These are phyloP conservation scores for Ctenosaura bakeri DNA, from an alignment of 2,797 vertebrate species.

Conservation along the genomic window DNA sequence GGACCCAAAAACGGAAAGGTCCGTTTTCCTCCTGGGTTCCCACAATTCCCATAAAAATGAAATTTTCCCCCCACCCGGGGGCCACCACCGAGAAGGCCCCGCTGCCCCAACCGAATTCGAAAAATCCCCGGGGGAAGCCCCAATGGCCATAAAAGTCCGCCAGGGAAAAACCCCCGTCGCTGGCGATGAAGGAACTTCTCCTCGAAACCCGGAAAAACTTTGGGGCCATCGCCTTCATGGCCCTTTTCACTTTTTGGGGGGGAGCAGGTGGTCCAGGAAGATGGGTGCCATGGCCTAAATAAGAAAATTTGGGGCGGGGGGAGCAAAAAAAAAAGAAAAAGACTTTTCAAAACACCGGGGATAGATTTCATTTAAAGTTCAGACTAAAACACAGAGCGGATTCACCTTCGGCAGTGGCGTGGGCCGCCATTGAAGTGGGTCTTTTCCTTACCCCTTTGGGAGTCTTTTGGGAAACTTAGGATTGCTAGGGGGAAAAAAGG, in stretches of 20 bases:
- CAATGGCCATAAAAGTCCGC: conserved; percentile 87
- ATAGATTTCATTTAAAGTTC: not conserved
- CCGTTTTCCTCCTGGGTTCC: too few relatives aligned
- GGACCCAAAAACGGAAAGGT: too few relatives aligned
- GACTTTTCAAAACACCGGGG: not conserved
- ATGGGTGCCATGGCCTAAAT: conserved; percentile 60
- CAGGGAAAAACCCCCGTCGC: conserved; percentile 83
- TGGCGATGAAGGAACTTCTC: conserved; percentile 87
- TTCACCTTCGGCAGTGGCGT: too few relatives aligned
- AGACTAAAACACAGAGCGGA: too few relatives aligned
- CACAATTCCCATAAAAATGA: too few relatives aligned
- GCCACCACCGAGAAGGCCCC: too few relatives aligned
- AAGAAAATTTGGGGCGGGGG: too few relatives aligned
- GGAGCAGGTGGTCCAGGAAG: not conserved
- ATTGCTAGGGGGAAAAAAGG: too few relatives aligned
- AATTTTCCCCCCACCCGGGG: fast-evolving
- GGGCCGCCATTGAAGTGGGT: too few relatives aligned
- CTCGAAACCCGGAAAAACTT: conserved; percentile 80
- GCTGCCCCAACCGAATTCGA: not conserved
- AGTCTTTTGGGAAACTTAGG: too few relatives aligned
- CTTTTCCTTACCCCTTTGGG: too few relatives aligned
- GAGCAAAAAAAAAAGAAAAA: not conserved
- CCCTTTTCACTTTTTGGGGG: conserved; percentile 65
- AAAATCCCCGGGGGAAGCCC: too few relatives aligned
- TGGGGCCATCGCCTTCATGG: conserved; percentile 75